Evolutionary conservation across 2,888 invertebrate species (phyloP), one percentile per base, ranked within the genome.

Genomic region (Napeogenes inachia): DNA sequence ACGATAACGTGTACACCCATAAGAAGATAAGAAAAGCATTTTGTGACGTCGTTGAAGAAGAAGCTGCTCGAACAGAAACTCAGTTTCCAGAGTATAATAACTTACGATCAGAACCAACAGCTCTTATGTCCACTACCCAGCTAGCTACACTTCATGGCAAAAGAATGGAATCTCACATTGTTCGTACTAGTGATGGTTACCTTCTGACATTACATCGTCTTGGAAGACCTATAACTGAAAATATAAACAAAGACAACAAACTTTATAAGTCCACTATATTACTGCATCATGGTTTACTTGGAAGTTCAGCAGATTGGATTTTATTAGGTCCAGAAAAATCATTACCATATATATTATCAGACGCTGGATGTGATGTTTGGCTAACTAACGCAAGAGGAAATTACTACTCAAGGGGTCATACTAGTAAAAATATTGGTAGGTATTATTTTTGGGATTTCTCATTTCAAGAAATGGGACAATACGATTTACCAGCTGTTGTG

Each of bases 291-390:
- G 87, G 87, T 10, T 65, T 88, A 56, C 75, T 87, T 0, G 87
- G 86, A 6, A 87, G 86, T 67, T 87, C 88, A 0, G 82, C 82
- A 0, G 87, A 87, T 69, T 88, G 88, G 88, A 75, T 87, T 56
- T 66, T 87, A 61, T 71, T 83, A n/a, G 87, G 86, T 45, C 71
- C 83, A 2, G 68, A 72, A 56, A 78, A 82, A 61, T 82, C 85
- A 4, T 74, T 88, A n/a, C 83, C 87, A 0, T 87, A 86, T 60
- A 68, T 84, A 2, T 65, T 95, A 82, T 85, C 91, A 81, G 85
- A 94, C 65, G 80, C 80, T 2, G 92, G 92, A 0, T 92, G 90
- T 65, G 92, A 92, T 61, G 92, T 92, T 2, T 95, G 88, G 95
- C 91, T 84, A 91, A 81, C 84, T 10, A 92, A 92, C 56, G 81